phyloP scores from a whole-genome alignment of 2,113 vertebrate species.

The Panthera tigris region DNA sequence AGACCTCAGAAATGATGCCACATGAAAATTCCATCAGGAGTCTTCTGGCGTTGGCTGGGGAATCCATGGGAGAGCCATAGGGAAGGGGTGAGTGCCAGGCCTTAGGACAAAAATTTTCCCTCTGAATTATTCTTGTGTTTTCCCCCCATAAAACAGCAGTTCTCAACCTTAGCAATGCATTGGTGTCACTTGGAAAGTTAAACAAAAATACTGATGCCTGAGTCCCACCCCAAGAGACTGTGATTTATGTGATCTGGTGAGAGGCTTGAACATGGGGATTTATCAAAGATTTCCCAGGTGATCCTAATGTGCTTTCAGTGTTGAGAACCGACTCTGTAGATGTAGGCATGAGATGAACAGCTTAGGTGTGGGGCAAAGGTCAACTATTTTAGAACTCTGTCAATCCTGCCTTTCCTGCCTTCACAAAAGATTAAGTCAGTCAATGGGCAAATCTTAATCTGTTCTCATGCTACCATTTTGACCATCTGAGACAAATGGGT shows the following conservation, averaged over 20 bases:
- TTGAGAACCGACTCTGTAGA: background rate
- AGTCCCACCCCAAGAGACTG: background rate
- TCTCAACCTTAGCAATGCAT: background rate
- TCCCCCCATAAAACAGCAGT: background rate
- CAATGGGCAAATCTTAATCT: background rate
- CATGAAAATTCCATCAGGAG: background rate
- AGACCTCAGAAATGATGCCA: slow-evolving; percentile 11
- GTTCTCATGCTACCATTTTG: background rate
- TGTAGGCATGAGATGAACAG: background rate
- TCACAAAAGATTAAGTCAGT: background rate
- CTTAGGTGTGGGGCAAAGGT: background rate
- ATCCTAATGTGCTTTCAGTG: background rate
- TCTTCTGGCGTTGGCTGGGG: background rate
- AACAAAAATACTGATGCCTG: background rate
- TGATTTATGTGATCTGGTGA: background rate
- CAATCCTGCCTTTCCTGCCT: background rate
- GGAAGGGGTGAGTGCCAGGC: background rate
- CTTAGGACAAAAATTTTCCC: background rate
- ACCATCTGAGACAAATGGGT: background rate
- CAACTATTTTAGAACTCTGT: background rate
- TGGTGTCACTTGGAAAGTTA: background rate
- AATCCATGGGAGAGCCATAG: background rate
- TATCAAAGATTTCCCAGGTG: background rate
- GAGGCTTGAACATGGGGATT: background rate
- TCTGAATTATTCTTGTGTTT: background rate